Base-by-base conservation (phyloP, 2,888 invertebrate species). In the Aspidapion aeneum region DNA sequence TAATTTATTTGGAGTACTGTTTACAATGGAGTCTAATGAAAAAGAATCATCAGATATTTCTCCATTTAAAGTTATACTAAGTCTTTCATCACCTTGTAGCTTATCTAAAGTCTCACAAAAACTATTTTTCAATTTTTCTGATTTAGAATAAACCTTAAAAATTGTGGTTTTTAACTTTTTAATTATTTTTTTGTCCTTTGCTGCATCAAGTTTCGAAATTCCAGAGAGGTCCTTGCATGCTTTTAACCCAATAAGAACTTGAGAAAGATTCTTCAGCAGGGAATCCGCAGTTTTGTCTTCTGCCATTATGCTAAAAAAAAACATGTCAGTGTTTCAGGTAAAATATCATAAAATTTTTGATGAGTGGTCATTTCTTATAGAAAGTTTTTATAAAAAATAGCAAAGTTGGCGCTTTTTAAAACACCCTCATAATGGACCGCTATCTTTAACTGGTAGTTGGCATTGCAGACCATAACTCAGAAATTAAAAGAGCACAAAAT, bases 161-260 rank as follows among this genome's bases (percentile, higher is more conserved):
- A 57, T 22, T 16, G 61, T 21, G 49, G 54, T 50, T 49, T 66
- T 64, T 5, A 66, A 49, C 60, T 62, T 61, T 58, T 66, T 66
- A 5, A 66, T 48, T 20, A 61, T 35, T 49, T 63, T 63, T 12
- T 58, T 51, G 3, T 61, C 48, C 20, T 58, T 60, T 3, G 57
- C 57, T 3, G 35, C 21, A 56, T 60, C 63, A 35, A 66, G 20
- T 57, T 60, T 60, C 16, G 22, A 35, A 17, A 66, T 54, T 7
- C 5, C 12, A 12, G 35, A 35, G 5, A 35, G 35, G 35, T 35
- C 35, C 35, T 35, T 35, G 35, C 35, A 35, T 7, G 3, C 35
- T 35, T 35, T 35, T 35, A 35, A 35, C 5, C 35, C 35, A 35
- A 35, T 12, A 35, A 35, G 35, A 7, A 35, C 12, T 7, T 35